Conservation (phyloP, 2,888 invertebrate species). For the Taphrorychus bicolor region DNA sequence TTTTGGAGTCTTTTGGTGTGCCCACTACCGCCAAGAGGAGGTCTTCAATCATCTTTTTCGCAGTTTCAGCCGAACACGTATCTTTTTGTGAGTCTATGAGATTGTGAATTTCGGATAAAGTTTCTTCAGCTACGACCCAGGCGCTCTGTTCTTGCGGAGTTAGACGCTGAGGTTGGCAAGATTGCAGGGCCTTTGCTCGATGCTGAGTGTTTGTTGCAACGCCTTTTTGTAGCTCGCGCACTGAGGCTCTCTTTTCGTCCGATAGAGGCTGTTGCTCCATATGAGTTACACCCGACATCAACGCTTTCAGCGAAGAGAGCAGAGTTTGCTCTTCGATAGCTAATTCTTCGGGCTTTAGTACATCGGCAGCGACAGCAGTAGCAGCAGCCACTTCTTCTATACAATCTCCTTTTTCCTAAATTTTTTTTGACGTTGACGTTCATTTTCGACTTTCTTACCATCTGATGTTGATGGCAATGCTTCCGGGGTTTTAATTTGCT, state of each 20-base stretch:
- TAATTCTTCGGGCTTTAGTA: not conserved
- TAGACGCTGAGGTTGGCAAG: conserved; percentile 35
- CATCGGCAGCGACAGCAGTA: not conserved
- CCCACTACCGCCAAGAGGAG: conserved; percentile 53
- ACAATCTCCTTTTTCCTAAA: not conserved
- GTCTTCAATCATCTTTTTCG: conserved; percentile 55
- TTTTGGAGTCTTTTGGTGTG: conserved; percentile 50
- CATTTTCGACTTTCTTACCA: not conserved
- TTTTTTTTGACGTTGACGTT: not conserved
- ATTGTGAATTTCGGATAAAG: conserved; percentile 50
- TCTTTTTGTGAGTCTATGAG: conserved; percentile 45
- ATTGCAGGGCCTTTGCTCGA: conserved; percentile 41
- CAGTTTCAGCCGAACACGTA: conserved; percentile 45
- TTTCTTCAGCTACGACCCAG: conserved; percentile 49
- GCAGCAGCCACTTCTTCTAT: not conserved
- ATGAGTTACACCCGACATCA: conserved; percentile 48
- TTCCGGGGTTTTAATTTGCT: no score
- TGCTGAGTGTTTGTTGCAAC: conserved; percentile 47
- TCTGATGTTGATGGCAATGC: no score
- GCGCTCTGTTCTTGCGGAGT: conserved; percentile 51
- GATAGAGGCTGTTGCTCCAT: conserved; percentile 50
- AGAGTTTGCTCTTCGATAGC: not conserved
- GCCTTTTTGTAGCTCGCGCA: conserved; percentile 53
- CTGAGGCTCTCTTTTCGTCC: conserved; percentile 48
- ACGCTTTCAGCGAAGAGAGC: conserved; percentile 45